Conservation (phyloP, 2,797 vertebrate species). For the Sparus aurata region DNA sequence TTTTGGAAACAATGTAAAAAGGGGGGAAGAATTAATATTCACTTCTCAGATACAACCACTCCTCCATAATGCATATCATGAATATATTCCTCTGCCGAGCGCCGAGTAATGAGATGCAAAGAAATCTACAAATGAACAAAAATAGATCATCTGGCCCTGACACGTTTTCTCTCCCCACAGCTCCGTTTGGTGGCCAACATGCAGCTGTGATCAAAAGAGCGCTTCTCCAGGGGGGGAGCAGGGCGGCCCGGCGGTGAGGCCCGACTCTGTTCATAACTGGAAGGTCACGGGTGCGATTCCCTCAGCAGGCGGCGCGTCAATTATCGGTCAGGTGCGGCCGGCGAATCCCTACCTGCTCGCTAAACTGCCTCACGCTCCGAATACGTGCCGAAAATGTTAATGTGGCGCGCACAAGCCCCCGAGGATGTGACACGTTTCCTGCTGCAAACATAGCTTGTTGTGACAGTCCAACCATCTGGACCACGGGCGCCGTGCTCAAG, state of each 20-base stretch:
- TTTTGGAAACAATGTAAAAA: conserved; percentile 29
- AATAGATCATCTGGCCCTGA: conserved; percentile 64
- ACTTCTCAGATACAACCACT: conserved; percentile 39
- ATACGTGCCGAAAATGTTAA: conserved; percentile 31
- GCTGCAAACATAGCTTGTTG: conserved; percentile 52
- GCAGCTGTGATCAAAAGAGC: conserved; percentile 59
- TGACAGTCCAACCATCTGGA: conserved; percentile 63
- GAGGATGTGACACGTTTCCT: conserved; percentile 55
- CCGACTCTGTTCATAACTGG: background rate
- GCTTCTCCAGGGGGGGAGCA: conserved; percentile 7
- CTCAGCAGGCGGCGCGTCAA: background rate
- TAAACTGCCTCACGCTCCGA: background rate
- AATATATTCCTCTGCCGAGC: conserved; percentile 49
- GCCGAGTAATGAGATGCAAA: conserved; percentile 55
- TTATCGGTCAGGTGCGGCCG: background rate
- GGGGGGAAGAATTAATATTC: conserved; percentile 52
- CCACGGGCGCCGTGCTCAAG: conserved; percentile 56
- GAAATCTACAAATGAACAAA: conserved; percentile 62
- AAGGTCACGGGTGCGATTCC: conserved; percentile 54
- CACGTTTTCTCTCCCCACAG: conserved; percentile 53
- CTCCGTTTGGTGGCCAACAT: conserved; percentile 28
- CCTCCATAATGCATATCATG: conserved; percentile 63
- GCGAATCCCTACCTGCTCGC: background rate
- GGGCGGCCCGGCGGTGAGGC: background rate
- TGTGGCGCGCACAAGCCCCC: conserved; percentile 19